Conservation (phyloP, 2,888 invertebrate species). For the Coecobrya sp. region DNA sequence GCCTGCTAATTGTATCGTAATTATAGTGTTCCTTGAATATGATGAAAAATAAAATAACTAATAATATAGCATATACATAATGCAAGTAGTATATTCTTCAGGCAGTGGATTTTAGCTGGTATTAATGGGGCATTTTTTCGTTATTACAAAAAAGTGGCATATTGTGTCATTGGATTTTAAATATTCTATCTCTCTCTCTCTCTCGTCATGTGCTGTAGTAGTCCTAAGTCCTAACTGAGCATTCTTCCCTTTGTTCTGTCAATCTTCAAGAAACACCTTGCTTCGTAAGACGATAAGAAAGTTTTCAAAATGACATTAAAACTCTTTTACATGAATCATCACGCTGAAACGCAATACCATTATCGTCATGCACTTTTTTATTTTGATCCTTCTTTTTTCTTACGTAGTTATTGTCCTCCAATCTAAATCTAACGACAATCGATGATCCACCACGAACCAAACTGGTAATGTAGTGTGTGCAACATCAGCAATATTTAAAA, state of each 20-base stretch:
- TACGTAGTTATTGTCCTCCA: slow-evolving; percentile 54
- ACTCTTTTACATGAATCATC: slow-evolving; percentile 66
- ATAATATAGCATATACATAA: no score
- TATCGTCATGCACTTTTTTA: neutral
- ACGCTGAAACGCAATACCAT: slow-evolving; percentile 34
- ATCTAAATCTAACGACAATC: slow-evolving; percentile 50
- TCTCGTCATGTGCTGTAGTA: slow-evolving; percentile 40
- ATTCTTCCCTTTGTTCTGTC: slow-evolving; percentile 86
- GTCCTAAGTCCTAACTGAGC: slow-evolving; percentile 5
- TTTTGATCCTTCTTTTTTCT: slow-evolving; percentile 17
- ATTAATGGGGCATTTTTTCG: neutral
- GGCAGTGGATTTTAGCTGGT: neutral
- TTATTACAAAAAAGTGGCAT: slow-evolving; percentile 53
- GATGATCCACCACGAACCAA: neutral
- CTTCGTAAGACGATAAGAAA: slow-evolving; percentile 55
- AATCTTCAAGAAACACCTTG: slow-evolving; percentile 78
- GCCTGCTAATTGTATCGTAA: no score
- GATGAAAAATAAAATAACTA: no score
- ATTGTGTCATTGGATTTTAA: slow-evolving; percentile 82
- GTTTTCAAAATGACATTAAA: slow-evolving; percentile 67
- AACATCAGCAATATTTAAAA: slow-evolving; percentile 71
- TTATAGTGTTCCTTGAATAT: no score
- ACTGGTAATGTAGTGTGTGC: slow-evolving; percentile 49
- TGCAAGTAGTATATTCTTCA: no score
- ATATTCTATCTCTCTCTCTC: slow-evolving; percentile 15